Conservation (phyloP, 2,888 invertebrate genomes). For the Nowickia ferox region DNA sequence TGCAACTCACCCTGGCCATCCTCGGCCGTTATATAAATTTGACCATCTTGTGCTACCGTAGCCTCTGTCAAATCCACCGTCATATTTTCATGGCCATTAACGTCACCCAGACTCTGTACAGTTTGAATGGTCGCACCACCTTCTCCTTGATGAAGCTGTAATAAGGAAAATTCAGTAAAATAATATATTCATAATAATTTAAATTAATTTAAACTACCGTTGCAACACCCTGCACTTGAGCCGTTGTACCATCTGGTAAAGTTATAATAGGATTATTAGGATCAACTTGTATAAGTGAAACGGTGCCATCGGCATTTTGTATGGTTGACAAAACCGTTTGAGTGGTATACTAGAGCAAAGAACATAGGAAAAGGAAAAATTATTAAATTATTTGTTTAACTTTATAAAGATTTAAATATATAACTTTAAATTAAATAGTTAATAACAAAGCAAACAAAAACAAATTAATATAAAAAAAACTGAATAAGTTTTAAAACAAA, state of each 20-base stretch:
- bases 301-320: constrained; percentile 97
- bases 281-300: constrained; percentile 97
- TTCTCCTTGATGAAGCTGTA: constrained; percentile 87
- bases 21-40: constrained; percentile 97
- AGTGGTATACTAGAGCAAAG: constrained; percentile 87
- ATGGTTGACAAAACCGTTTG: constrained; percentile 97
- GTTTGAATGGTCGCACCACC: constrained; percentile 85
- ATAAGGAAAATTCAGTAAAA: constrained; percentile 1
- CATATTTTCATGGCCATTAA: constrained; percentile 91
- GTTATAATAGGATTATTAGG: constrained; percentile 97
- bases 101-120: constrained; percentile 87
- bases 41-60: constrained; percentile 95
- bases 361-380: neutral
- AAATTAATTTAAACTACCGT: constrained; percentile 77
- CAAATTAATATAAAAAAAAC: constrained; percentile 56
- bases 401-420: constrained; percentile 25
- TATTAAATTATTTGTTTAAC: constrained; percentile 2
- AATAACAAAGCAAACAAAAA: constrained; percentile 53
- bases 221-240: constrained; percentile 91
- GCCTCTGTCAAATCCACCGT: constrained; percentile 96
- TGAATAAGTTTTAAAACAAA: constrained; percentile 40
- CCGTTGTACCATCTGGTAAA: constrained; percentile 97
- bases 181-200: neutral
- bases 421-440: constrained; percentile 46
- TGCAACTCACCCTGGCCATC: constrained; percentile 91